phyloP scores from a whole-genome alignment of 2,888 invertebrate species.

The Aradus depressus region DNA sequence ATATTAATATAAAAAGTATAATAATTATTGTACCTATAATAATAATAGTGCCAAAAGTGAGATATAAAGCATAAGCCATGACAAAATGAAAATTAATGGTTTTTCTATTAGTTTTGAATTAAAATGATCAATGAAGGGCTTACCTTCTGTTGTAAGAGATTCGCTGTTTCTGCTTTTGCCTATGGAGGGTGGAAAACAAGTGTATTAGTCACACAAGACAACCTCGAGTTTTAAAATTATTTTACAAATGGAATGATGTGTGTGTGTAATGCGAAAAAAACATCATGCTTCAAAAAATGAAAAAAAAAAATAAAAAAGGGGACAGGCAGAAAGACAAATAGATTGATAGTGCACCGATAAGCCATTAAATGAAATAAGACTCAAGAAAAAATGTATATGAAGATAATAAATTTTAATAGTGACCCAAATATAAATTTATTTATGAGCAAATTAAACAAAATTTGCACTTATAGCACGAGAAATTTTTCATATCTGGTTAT shows the following conservation, averaged over 20 bases:
- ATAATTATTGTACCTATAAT: not conserved
- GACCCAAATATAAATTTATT: not conserved
- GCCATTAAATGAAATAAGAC: not conserved
- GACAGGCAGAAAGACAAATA: too few relatives aligned
- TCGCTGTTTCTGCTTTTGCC: constrained; percentile 59
- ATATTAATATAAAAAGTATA: not conserved
- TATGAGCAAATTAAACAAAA: too few relatives aligned
- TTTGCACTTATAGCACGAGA: too few relatives aligned
- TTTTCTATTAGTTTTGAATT: not conserved
- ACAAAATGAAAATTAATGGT: not conserved
- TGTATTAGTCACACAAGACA: too few relatives aligned
- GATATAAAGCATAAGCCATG: not conserved
- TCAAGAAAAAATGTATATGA: not conserved
- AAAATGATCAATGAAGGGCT: constrained; percentile 34
- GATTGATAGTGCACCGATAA: not conserved
- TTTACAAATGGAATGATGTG: constrained; percentile 6
- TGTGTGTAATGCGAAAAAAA: too few relatives aligned
- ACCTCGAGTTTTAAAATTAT: constrained; percentile 13
- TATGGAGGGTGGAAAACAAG: too few relatives aligned
- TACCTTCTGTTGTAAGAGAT: constrained; percentile 59
- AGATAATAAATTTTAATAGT: constrained; percentile 4
- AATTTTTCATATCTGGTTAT: too few relatives aligned
- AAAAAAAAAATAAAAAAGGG: too few relatives aligned
- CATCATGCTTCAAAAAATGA: constrained; percentile 6
- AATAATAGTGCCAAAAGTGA: not conserved